phyloP scores from a whole-genome alignment of 2,888 invertebrate genomes.

The Pinctada fucata region DNA sequence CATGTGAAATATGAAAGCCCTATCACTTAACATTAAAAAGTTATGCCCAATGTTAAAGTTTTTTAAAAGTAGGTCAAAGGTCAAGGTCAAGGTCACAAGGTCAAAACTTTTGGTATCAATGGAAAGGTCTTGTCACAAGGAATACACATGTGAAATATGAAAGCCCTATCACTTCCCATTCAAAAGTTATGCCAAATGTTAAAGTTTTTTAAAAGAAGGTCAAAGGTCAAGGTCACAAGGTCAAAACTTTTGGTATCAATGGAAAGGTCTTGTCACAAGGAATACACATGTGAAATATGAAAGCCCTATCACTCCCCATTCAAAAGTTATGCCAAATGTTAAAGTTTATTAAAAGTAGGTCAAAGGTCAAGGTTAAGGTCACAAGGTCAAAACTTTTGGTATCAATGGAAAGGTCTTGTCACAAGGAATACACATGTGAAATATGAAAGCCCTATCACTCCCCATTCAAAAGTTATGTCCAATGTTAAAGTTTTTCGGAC shows the following conservation, averaged over 20 bases:
- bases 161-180: too few species aligned
- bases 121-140: too few species aligned
- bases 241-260: not conserved
- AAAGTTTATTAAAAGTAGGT: not conserved
- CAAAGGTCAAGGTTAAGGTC: not conserved
- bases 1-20: too few species aligned
- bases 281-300: not conserved
- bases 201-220: not conserved
- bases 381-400: not conserved
- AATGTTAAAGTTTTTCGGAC: too few species aligned
- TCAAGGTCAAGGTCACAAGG: too few species aligned
- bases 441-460: not conserved
- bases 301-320: not conserved
- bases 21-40: too few species aligned
- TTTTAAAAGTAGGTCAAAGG: too few species aligned
- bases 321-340: not conserved
- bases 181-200: too few species aligned
- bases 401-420: not conserved
- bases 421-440: not conserved
- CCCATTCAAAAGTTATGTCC: not conserved
- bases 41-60: too few species aligned
- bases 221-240: not conserved
- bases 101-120: too few species aligned
- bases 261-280: not conserved
- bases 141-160: too few species aligned